phyloP scores from a whole-genome alignment of 2,888 invertebrate genomes.

The Macrostomum cliftonense region DNA sequence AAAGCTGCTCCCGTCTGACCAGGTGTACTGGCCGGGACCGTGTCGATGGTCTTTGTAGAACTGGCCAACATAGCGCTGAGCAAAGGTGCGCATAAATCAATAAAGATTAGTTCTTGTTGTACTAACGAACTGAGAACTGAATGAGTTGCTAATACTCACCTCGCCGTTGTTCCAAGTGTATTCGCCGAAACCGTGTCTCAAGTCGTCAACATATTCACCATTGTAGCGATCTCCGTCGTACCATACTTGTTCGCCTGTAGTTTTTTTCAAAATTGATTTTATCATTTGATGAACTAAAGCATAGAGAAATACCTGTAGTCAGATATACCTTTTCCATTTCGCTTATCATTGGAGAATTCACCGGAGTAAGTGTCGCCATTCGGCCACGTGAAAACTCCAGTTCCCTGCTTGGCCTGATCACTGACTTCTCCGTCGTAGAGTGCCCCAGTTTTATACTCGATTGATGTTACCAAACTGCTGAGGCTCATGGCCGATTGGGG shows the following conservation, averaged over 20 bases:
- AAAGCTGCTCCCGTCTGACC: conserved; percentile 29
- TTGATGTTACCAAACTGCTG: conserved; percentile 1
- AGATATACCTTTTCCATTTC: conserved; percentile 27
- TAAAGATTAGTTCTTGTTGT: too few species aligned
- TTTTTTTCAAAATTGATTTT: neutral
- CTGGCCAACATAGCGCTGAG: conserved; percentile 26
- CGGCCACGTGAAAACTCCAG: conserved; percentile 32
- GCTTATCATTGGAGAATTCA: conserved; percentile 24
- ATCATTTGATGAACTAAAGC: too few species aligned
- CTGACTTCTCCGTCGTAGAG: conserved; percentile 22
- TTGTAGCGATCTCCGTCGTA: conserved; percentile 29
- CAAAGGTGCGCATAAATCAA: neutral
- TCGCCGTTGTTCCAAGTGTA: conserved; percentile 31
- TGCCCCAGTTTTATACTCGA: conserved; percentile 25
- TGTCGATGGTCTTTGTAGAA: conserved; percentile 33
- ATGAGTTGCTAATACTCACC: conserved; percentile 20
- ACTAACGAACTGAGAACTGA: neutral
- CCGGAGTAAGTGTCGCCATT: conserved; percentile 33
- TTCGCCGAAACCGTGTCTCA: conserved; percentile 28
- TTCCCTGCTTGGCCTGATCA: conserved; percentile 22
- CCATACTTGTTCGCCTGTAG: conserved; percentile 29
- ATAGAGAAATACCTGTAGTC: too few species aligned
- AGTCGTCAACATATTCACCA: conserved; percentile 28
- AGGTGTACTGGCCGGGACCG: conserved; percentile 29
- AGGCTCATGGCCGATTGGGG: neutral